Evolutionary conservation across 53 echinoderm and acorn worm genomes (phyloP), one percentile per base, ranked within the genome.

Genomic region (Crossaster papposus): DNA sequence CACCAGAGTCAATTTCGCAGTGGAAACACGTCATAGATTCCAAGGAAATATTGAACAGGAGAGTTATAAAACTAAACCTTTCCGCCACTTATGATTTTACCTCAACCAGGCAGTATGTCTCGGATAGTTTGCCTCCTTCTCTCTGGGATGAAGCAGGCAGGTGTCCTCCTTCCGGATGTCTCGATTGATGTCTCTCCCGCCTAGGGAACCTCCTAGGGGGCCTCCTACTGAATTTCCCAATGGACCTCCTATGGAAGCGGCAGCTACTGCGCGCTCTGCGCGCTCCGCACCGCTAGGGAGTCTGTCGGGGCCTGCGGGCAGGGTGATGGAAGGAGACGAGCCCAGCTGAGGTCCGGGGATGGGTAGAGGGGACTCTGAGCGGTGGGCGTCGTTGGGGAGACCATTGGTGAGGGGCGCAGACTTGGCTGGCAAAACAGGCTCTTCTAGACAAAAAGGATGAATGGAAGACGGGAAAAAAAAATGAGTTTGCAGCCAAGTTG

Each of bases 321-420:
- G 89, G 64, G 80, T 29, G 80, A 89, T 65, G 29, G 89, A 89
- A 34, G 89, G 80, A 51, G 89, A 89, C 68, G 80, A 28, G 65
- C 79, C 79, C 65, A 80, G 52, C 23, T 80, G 89, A 51, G 89
- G 89, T 38, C 79, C 79, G 28, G 89, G 89, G 51, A 80, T 79
- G 29, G 89, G 89, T 52, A 80, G 35, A 23, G 89, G 88, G 70
- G 89, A 80, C n/a, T 79, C 79, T 9, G 89, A 80, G 80, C 34
- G 89, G 89, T n/a, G 62, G 71, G 89, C 37, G 36, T 79, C 79
- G 89, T 79, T 79, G 50, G 89, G 80, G 89, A 89, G 89, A 89
- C 79, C 79, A 80, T 79, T 80, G 89, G 80, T 65, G 80, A 89
- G 89, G 32, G 89, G 80, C 0, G 80, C 50, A 1, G 70, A 20